These are phyloP conservation scores for Litocranius walleri DNA, from an alignment of 2,113 vertebrate species.

Conservation along the genomic window DNA sequence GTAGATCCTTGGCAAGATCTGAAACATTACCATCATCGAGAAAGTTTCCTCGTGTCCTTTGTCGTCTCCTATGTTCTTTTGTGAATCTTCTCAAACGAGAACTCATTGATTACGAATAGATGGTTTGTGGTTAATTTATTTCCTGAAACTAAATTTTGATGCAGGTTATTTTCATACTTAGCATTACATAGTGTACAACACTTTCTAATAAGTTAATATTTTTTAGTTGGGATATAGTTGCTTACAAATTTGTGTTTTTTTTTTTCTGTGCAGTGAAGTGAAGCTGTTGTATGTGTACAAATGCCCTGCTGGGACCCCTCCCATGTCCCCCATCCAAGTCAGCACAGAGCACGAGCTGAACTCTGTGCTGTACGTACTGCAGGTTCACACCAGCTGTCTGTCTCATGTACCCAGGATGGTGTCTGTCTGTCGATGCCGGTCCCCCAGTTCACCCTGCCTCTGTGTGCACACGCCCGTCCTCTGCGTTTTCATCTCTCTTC, in stretches of 20 bases:
- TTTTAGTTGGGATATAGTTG: background rate
- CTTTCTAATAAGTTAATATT: background rate
- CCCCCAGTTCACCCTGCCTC: fast-evolving
- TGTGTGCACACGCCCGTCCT: background rate
- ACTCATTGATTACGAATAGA: background rate
- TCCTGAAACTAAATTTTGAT: background rate
- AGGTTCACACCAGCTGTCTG: background rate
- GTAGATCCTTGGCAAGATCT: background rate
- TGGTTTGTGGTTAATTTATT: background rate
- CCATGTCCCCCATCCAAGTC: background rate
- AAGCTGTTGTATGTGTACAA: background rate
- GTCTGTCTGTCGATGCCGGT: background rate
- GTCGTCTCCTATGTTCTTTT: background rate
- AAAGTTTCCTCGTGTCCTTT: background rate
- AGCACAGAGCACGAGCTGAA: background rate
- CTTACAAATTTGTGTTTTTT: background rate
- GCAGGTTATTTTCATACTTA: background rate
- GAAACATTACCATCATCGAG: background rate
- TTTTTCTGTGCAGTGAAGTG: background rate
- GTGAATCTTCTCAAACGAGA: background rate
- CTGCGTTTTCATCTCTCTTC: background rate
- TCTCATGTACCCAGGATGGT: background rate
- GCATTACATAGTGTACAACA: background rate
- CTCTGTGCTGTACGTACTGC: background rate
- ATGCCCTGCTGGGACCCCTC: background rate